phyloP scores from a whole-genome alignment of 2,113 vertebrate genomes.

The Chloroceryle aenea region DNA sequence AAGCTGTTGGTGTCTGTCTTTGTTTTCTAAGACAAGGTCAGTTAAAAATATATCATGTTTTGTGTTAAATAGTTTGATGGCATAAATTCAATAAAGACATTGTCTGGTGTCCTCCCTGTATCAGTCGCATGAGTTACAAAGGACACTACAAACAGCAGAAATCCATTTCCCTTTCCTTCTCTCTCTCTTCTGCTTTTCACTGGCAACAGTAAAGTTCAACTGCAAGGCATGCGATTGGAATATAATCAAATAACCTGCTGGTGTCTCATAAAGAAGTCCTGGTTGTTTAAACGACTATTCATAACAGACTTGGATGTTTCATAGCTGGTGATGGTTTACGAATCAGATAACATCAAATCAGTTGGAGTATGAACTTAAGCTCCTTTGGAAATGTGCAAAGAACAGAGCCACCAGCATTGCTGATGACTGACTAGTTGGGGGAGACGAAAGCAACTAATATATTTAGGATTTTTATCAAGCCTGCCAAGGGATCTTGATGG shows the following conservation, averaged over 20 bases:
- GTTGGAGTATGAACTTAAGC: constrained; percentile 5
- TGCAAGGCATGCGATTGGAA: constrained; percentile 57
- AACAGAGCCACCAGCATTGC: constrained; percentile 14
- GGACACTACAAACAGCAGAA: constrained; percentile 50
- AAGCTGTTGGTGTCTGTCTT: constrained; percentile 8
- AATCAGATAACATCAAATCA: constrained; percentile 51
- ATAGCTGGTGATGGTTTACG: constrained; percentile 34
- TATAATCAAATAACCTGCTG: constrained; percentile 68
- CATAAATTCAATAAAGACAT: constrained; percentile 65
- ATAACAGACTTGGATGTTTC: constrained; percentile 48
- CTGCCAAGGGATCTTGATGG: background rate
- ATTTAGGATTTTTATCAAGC: constrained; percentile 54
- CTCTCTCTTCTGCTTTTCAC: constrained; percentile 36
- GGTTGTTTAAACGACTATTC: constrained; percentile 42
- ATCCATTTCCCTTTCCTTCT: constrained; percentile 46
- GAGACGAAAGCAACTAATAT: background rate
- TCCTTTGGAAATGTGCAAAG: constrained; percentile 36
- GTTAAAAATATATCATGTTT: constrained; percentile 59
- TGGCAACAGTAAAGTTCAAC: constrained; percentile 59
- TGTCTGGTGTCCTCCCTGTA: constrained; percentile 29
- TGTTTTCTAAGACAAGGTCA: constrained; percentile 42
- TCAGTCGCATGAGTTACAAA: constrained; percentile 8
- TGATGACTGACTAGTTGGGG: constrained; percentile 26
- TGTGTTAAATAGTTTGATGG: constrained; percentile 69
- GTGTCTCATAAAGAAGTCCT: constrained; percentile 58